Evolutionary conservation across 2,888 invertebrate species (phyloP).

Genomic region (Amblyteles armatorius): DNA sequence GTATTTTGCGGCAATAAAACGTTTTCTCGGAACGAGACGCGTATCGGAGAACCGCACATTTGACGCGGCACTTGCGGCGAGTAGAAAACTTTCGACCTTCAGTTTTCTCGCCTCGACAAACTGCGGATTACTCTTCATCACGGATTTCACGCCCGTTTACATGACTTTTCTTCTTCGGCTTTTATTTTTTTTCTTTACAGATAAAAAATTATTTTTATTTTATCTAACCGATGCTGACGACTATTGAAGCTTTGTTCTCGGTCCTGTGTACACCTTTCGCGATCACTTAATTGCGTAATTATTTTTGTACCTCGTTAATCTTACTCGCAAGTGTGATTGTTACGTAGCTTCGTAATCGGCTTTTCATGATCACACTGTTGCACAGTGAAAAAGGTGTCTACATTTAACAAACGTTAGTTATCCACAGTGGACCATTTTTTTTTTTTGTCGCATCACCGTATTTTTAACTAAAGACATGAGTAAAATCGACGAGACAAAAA

Average conservation of each 20-base stretch:
- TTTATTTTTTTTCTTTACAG: neutral
- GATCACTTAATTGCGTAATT: slow-evolving; percentile 21
- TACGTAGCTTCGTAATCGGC: slow-evolving; percentile 14
- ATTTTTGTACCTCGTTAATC: slow-evolving; percentile 26
- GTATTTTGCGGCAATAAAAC: neutral
- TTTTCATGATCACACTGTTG: neutral
- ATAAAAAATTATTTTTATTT: neutral
- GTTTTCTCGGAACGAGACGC: slow-evolving; percentile 2
- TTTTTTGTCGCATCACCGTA: no score
- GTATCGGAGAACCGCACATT: slow-evolving; percentile 10
- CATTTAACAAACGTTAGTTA: no score
- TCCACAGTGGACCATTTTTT: no score
- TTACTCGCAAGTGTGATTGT: slow-evolving; percentile 43
- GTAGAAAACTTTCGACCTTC: neutral
- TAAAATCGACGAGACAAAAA: no score
- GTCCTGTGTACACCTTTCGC: neutral
- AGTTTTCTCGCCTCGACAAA: neutral
- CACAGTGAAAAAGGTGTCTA: neutral
- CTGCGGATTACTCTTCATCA: neutral
- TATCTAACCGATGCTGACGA: neutral
- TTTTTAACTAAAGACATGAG: no score
- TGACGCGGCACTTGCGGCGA: slow-evolving; percentile 5
- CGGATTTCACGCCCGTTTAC: neutral
- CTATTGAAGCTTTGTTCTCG: neutral
- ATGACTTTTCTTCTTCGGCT: neutral